Evolutionary conservation across 2,888 invertebrate species (phyloP), one percentile per base, ranked within the genome.

Genomic region (Heteromurus nitidus): DNA sequence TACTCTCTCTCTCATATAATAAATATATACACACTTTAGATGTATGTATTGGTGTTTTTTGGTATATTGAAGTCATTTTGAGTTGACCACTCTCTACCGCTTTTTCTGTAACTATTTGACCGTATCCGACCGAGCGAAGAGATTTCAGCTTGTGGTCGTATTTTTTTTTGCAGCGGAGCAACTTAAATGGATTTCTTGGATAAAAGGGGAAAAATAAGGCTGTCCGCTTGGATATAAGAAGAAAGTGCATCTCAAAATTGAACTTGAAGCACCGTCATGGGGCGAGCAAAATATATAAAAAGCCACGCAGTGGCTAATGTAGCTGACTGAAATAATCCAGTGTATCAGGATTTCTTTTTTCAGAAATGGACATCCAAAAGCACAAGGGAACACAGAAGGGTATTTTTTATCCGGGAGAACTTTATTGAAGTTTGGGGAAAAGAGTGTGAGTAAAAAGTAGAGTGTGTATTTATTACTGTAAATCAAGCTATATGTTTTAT

Each of bases 181-280:
- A 24, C 55, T 28, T 67, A 75, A 75, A 75, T 55, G 42, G 67
- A 75, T 75, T 65, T 75, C 53, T n/a, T 75, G 55, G 75, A 74
- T 53, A 53, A 74, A 62, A 20, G 64, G n/a, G 64, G 30, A 44
- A 30, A 22, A 58, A 28, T 42, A 13, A 18, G 16, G n/a, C n/a
- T n/a, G n/a, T n/a, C n/a, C n/a, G n/a, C n/a, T n/a, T n/a, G n/a
- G n/a, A n/a, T n/a, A n/a, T n/a, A n/a, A n/a, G n/a, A 65, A 75
- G 55, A 24, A 60, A 76, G 76, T 76, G 76, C 47, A 60, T 60
- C 60, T 47, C 26, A 68, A 76, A 68, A 68, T 76, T 68, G 68
- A 76, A 68, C 76, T 68, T 76, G 70, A 64, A 69, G 69, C 64
- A 70, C 70, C 47, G 77, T 69, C 77, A 50, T 69, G 70, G 62